Base-by-base conservation (phyloP, 2,797 vertebrate genomes). In the Fundulus diaphanus region DNA sequence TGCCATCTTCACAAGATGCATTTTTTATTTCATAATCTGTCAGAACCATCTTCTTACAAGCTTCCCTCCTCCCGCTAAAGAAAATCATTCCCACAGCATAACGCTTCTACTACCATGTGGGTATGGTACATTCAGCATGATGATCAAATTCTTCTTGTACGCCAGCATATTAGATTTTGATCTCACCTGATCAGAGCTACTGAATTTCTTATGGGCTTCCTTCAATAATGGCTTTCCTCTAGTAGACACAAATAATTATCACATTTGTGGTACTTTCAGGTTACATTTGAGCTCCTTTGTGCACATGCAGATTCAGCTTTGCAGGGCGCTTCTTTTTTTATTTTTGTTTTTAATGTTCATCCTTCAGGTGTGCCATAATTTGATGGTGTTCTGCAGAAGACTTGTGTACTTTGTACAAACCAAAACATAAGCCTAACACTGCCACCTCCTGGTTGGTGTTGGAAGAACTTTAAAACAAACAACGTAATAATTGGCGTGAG, bases 371-470 rank as follows among this genome's bases (percentile, higher is more conserved):
- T 40, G 44, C 70, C 0, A 44, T 51, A 35, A 63, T 4, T 16
- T 49, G 35, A 8, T 49, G 18, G 31, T 11, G 27, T 15, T 22
- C 31, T 24, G 22, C 0, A 72, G 42, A 46, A 16, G 18, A 33
- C 1, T 31, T 20, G 65, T 78, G 0, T 54, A 52, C 1, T 8
- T 4, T 11, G 5, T 16, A 20, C 22, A 44, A 24, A 52, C 22
- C 15, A 37, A 27, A n/a, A 8, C 7, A 20, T 49, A 35, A 49
- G 37, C 31, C 5, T 70, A 48, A 73, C 59, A 69, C 85, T 87
- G 90, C 68, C 89, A 84, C 79, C 90, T 90, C 80, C 79, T 90
- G 90, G 79, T 52, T 37, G 6, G 35, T 24, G 66, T 20, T 7
- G 61, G 44, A 79, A 76, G 7, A 44, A 73, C 27, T 5, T 57